Evolutionary conservation across 2,797 vertebrate species (phyloP), one percentile per base, ranked within the genome.

Genomic region (Sus cebifrons): DNA sequence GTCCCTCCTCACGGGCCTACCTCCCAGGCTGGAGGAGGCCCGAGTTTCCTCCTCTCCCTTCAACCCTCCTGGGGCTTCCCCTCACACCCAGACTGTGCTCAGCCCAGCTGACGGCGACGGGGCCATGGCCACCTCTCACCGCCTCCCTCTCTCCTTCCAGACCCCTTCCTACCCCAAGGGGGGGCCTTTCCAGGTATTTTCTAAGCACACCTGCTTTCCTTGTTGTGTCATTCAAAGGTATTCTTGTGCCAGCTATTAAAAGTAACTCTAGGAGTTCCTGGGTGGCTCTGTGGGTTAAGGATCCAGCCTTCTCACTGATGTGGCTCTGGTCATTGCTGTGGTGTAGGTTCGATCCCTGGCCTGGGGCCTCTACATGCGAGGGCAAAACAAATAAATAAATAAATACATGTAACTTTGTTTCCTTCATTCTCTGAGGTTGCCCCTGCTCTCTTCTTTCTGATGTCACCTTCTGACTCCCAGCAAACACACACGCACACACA

Each of bases 401-500:
- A 49, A 49, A 49, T 49, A 49, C 44, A 5, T 9, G 67, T 36
- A 21, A 14, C 60, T 78, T 49, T 25, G 25, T 68, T 56, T 83
- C 14, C 27, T 29, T 9, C 15, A 3, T 6, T 56, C n/a, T 13
- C 21, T 27, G 44, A 36, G 18, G 27, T 54, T 52, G 85, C n/a
- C 17, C n/a, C n/a, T 17, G 36, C 49, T 14, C 14, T 73, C 56
- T 29, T 77, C 13, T n/a, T 82, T 86, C 49, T 20, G 65, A n/a
- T 32, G 56, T 10, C 23, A 5, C 54, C 36, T 68, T 32, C 29
- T 81, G 84, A 62, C 23, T 18, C 29, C 40, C 54, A 44, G 36
- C 16, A 1, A 21, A n/a, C 1, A 8, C 0, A 20, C 25, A 16
- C n/a, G 6, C 21, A 29, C 49, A 36, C 1, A 16, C 3, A 21